Conservation (phyloP, 2,888 invertebrate species). For the Hirtodrosophila histrioides region DNA sequence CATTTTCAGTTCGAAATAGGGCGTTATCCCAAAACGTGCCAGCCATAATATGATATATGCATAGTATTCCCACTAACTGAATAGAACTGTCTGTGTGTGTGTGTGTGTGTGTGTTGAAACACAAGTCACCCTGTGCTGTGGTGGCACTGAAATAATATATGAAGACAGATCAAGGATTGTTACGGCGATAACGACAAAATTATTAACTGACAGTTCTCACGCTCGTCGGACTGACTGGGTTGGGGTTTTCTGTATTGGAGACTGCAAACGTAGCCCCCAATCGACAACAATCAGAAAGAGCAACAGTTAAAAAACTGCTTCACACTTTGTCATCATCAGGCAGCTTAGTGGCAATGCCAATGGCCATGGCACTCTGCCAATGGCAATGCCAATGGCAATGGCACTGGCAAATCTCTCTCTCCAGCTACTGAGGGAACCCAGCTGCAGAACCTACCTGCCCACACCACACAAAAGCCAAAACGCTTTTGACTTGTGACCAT, state of each 20-base stretch:
- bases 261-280: slow-evolving; percentile 12
- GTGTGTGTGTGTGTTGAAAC: no score
- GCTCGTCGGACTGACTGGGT: slow-evolving; percentile 36
- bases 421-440: slow-evolving; percentile 5
- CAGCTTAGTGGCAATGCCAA: slow-evolving; percentile 54
- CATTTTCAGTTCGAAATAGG: slow-evolving; percentile 53
- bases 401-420: slow-evolving; percentile 18
- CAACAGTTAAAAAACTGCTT: slow-evolving; percentile 66
- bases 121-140: no score
- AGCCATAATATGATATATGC: slow-evolving; percentile 46
- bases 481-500: slow-evolving; percentile 77
- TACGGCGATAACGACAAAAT: slow-evolving; percentile 68
- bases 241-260: slow-evolving; percentile 4
- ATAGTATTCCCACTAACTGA: no score
- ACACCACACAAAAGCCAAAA: slow-evolving; percentile 48
- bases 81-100: no score
- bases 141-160: slow-evolving; percentile 9
- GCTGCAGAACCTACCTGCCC: slow-evolving; percentile 35
- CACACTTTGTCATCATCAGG: slow-evolving; percentile 78
- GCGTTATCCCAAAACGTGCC: slow-evolving; percentile 70
- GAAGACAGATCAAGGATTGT: slow-evolving; percentile 73
- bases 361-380: slow-evolving; percentile 27
- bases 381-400: slow-evolving; percentile 23
- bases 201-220: slow-evolving; percentile 80
- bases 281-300: slow-evolving; percentile 4